Conservation (phyloP, 1,140 invertebrate genomes). For the Scaptomyza pallida region DNA sequence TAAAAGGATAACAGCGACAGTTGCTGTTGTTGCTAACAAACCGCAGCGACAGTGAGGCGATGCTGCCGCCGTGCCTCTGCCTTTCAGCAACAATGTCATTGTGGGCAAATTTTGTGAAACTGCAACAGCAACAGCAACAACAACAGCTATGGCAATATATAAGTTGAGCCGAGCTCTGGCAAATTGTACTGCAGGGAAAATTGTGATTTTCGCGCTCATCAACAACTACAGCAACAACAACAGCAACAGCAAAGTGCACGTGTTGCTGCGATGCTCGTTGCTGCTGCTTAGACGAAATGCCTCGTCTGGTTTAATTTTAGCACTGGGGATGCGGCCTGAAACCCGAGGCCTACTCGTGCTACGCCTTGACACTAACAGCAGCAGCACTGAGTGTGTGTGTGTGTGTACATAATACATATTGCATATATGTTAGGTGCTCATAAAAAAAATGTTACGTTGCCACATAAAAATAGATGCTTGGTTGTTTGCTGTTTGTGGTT, state of each 20-base stretch:
- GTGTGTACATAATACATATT: constrained; percentile 52
- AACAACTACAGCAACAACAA: constrained; percentile 38
- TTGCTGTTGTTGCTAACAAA: constrained; percentile 56
- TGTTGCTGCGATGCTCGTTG: constrained; percentile 55
- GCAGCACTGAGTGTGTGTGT: background rate
- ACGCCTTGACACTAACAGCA: constrained; percentile 67
- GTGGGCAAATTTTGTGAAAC: constrained; percentile 67
- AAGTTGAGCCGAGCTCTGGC: constrained; percentile 46
- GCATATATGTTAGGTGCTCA: constrained; percentile 75
- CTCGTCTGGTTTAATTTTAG: constrained; percentile 80
- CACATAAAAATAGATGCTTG: constrained; percentile 74
- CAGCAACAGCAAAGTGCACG: constrained; percentile 46
- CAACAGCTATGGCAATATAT: constrained; percentile 8
- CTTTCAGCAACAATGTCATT: constrained; percentile 61
- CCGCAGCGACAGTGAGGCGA: constrained; percentile 45
- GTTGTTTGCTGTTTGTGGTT: constrained; percentile 25
- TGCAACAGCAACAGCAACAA: constrained; percentile 49
- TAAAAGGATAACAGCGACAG: constrained; percentile 75
- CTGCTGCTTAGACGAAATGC: constrained; percentile 56
- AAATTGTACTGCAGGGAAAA: constrained; percentile 81
- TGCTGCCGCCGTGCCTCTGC: constrained; percentile 35
- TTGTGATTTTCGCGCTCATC: constrained; percentile 79
- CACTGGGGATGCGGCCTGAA: constrained; percentile 40
- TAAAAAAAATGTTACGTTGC: constrained; percentile 72
- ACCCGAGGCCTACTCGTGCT: constrained; percentile 25